These are phyloP conservation scores for Eulemur macaco DNA, from an alignment of 2,113 vertebrate genomes.

Conservation along the genomic window DNA sequence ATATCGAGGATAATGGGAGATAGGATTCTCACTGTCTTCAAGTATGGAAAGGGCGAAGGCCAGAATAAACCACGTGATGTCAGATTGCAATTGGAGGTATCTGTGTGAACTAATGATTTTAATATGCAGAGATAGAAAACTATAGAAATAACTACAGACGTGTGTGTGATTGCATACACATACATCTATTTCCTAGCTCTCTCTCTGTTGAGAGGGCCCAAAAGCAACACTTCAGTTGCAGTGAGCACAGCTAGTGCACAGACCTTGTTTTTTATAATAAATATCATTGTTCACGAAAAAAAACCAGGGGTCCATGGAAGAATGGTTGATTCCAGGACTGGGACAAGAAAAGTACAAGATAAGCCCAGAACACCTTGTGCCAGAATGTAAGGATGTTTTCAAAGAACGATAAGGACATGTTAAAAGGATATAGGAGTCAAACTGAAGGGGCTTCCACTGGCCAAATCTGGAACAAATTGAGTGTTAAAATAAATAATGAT, in stretches of 20 bases:
- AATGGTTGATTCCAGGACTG: not conserved
- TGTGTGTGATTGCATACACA: not conserved
- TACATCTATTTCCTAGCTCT: not conserved
- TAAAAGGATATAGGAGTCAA: not conserved
- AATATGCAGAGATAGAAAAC: not conserved
- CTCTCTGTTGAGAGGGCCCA: not conserved
- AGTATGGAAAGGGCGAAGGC: not conserved
- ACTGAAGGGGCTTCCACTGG: not conserved
- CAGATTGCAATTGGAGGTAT: not conserved
- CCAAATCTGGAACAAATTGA: not conserved
- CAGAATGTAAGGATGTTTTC: not conserved
- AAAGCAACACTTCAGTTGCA: not conserved
- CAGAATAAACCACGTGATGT: not conserved
- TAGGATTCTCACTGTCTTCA: not conserved
- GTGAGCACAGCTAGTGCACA: not conserved
- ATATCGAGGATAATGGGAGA: not conserved
- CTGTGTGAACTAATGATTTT: not conserved
- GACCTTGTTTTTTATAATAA: not conserved
- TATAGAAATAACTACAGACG: not conserved
- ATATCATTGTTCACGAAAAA: constrained; percentile 17
- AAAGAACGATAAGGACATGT: not conserved
- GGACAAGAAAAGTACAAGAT: not conserved
- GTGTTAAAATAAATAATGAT: not conserved
- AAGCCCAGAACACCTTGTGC: not conserved
- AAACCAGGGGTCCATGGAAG: not conserved